Percentiles rank a stretch among this genome's conserved stretches.
These are phyloP conservation scores for Prionailurus viverrinus DNA, from an alignment of 2,113 vertebrate genomes.

Conservation along the genomic window DNA sequence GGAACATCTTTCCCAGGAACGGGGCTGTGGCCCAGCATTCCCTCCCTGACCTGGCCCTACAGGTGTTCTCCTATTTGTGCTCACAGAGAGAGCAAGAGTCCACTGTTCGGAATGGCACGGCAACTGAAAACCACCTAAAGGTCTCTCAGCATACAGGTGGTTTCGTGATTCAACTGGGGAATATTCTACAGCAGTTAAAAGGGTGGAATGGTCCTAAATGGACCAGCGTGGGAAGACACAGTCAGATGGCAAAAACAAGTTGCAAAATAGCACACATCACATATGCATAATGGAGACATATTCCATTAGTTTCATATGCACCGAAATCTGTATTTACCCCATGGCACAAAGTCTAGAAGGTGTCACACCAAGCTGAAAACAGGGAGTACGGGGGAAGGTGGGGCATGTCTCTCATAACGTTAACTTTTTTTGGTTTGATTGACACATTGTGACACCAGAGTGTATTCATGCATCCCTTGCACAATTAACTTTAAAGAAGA, in stretches of 20 bases:
- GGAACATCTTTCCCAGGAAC: not conserved
- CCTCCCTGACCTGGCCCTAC: not conserved
- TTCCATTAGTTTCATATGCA: not conserved
- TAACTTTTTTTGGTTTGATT: constrained; percentile 44
- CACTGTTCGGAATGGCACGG: not conserved
- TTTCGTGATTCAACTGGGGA: constrained; percentile 39
- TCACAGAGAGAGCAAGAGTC: not conserved
- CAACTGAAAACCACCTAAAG: not conserved
- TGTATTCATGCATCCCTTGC: constrained; percentile 46
- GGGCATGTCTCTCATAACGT: not conserved
- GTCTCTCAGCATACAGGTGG: not conserved
- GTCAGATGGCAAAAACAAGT: not conserved
- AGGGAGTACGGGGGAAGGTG: not conserved
- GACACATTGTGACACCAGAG: constrained; percentile 63
- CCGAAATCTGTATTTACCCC: not conserved
- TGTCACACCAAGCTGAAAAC: not conserved
- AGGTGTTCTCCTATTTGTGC: not conserved
- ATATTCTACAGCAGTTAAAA: constrained; percentile 36
- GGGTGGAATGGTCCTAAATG: not conserved
- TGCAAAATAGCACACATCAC: accelerated
- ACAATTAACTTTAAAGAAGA: constrained; percentile 66
- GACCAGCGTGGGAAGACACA: not conserved
- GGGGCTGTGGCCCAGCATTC: not conserved
- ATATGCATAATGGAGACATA: not conserved
- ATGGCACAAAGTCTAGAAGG: not conserved